Conservation (phyloP, 2,113 vertebrate genomes). For the Tenebrosternarchus preto region DNA sequence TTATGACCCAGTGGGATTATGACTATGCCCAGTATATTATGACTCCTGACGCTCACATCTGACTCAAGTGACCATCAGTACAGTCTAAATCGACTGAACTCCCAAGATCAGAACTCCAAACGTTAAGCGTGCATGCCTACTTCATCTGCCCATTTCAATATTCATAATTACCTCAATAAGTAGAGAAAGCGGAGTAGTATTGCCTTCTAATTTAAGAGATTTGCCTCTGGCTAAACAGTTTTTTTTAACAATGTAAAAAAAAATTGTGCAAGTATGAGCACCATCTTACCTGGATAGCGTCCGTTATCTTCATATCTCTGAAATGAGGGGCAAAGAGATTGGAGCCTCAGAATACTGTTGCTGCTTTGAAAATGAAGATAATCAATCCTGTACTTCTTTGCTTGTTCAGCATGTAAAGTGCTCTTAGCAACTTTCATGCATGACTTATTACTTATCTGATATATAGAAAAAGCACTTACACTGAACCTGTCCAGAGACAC, state of each 20-base stretch:
- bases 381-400: slow-evolving; percentile 8
- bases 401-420: slow-evolving; percentile 20
- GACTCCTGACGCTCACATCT: no score
- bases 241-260: slow-evolving; percentile 10
- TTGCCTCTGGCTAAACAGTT: background rate
- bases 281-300: slow-evolving; percentile 68
- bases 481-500: slow-evolving; percentile 41
- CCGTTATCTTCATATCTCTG: slow-evolving; percentile 68
- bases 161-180: background rate
- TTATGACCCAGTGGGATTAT: no score
- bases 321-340: slow-evolving; percentile 37
- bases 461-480: slow-evolving; percentile 59
- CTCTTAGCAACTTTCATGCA: slow-evolving; percentile 21
- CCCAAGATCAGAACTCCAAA: background rate
- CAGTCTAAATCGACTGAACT: no score
- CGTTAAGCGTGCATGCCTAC: background rate
- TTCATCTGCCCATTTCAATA: background rate
- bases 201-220: background rate
- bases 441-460: slow-evolving; percentile 35
- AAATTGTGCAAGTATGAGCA: background rate
- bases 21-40: no score
- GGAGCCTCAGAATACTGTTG: background rate
- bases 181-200: background rate
- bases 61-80: no score
- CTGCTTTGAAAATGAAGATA: slow-evolving; percentile 12